Evolutionary conservation across 2,888 invertebrate species (phyloP).

Genomic region (Apocheima hispidaria): DNA sequence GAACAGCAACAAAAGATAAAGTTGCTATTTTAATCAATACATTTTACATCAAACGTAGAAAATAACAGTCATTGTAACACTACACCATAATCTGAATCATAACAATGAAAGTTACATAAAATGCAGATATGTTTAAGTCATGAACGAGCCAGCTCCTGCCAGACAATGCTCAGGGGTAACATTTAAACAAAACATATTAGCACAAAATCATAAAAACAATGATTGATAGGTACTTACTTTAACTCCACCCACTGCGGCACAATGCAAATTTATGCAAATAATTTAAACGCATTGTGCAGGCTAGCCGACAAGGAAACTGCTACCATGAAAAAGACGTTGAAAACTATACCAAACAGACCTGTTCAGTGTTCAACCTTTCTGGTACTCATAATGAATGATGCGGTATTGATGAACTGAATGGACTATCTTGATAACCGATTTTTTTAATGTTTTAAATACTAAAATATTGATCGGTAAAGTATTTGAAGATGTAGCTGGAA

Average conservation of each 20-base stretch:
- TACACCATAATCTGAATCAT: constrained; percentile 3
- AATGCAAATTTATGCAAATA: constrained; percentile 64
- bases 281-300: constrained; percentile 54
- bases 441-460: background rate
- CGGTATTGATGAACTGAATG: too few species aligned
- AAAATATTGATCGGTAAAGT: background rate
- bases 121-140: constrained; percentile 27
- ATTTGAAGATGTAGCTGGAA: background rate
- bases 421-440: too few species aligned
- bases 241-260: constrained; percentile 50
- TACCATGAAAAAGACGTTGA: constrained; percentile 44
- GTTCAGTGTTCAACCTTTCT: constrained; percentile 47
- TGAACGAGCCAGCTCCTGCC: constrained; percentile 20
- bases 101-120: constrained; percentile 28
- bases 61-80: background rate
- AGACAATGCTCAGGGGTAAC: constrained; percentile 28
- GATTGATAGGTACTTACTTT: constrained; percentile 33
- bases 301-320: constrained; percentile 45
- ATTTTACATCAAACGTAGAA: background rate
- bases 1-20: too few species aligned
- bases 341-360: constrained; percentile 32
- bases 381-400: constrained; percentile 5
- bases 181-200: constrained; percentile 41
- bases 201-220: constrained; percentile 49
- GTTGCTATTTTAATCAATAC: background rate